Evolutionary conservation across 2,888 invertebrate species (phyloP), one percentile per base, ranked within the genome.

Genomic region (Mechanitis messenoides): DNA sequence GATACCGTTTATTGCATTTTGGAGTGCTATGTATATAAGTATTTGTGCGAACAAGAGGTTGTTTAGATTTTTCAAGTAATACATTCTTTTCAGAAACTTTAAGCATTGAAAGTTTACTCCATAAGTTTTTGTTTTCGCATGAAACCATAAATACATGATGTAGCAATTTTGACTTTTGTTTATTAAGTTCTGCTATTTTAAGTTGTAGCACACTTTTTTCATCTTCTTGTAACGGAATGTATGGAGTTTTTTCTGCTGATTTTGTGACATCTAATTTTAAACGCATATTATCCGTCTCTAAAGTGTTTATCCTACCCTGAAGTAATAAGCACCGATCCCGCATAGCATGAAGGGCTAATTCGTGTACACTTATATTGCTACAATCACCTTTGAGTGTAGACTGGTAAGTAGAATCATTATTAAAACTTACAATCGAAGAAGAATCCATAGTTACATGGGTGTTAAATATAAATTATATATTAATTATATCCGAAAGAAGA

Each of bases 121-220:
- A 96, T 53, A 96, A 82, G 68, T 94, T 94, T 73, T 94, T 93
- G 78, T 96, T 96, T 80, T 96, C 96, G 71, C 92, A 92, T 3
- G 95, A 94, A 9, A 96, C 95, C 94, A 96, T 95, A 71, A 92
- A 92, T 42, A 95, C 92, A 75, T 95, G 95, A 76, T 95, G 94
- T 71, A 93, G 92, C 0, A 96, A 84, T 74, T 95, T 95, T 0
- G 93, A 92, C 74, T 95, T 96, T 76, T 95, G 95, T 72, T 94
- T 93, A 12, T 91, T 92, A 61, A 96, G 84, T 66, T 94, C 93
- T 31, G 93, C 92, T 33, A 95, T 90, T 79, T 93, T 93, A 68
- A 92, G 91, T 64, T 92, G 87, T n/a, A 94, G 77, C 45, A 76
- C 72, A 62, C 86, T 77, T 58, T 90, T 84, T 73, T 93, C 93